These are phyloP conservation scores for Thaleichthys pacificus DNA, from an alignment of 2,797 vertebrate genomes.

Conservation along the genomic window DNA sequence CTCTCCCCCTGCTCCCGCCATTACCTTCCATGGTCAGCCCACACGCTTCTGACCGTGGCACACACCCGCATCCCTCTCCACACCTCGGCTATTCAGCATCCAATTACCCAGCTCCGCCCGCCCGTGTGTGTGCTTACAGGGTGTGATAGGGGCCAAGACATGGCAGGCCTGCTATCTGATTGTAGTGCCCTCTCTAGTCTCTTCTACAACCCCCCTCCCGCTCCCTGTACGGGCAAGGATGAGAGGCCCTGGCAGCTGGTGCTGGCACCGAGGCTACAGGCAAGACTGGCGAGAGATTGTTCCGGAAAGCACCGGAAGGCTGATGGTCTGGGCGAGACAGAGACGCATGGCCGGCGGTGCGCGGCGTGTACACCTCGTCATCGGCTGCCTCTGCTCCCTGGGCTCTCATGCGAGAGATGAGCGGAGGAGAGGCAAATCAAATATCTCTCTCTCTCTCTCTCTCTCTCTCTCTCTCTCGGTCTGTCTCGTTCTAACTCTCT, in stretches of 20 bases:
- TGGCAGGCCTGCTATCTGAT: conserved; percentile 21
- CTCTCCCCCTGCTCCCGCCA: background rate
- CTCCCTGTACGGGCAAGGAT: conserved; percentile 35
- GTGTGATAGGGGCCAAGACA: background rate
- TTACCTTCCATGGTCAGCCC: background rate
- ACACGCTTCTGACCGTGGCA: background rate
- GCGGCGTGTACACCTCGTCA: conserved; percentile 40
- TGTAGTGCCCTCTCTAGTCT: conserved; percentile 41
- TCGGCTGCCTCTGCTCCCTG: conserved; percentile 34
- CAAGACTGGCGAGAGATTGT: conserved; percentile 45
- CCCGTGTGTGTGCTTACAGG: background rate
- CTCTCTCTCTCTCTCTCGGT: background rate
- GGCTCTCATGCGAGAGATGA: conserved; percentile 41
- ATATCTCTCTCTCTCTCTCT: background rate
- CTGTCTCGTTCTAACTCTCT: background rate
- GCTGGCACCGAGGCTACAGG: conserved; percentile 49
- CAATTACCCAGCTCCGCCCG: background rate
- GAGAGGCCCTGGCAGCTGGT: conserved; percentile 41
- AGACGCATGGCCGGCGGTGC: conserved; percentile 44
- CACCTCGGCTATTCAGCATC: too few relatives aligned
- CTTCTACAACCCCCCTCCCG: conserved; percentile 36
- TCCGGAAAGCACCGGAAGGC: conserved; percentile 53
- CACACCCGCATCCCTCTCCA: too few relatives aligned
- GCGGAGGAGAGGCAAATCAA: conserved; percentile 20
- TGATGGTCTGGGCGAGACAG: conserved; percentile 51